These are phyloP conservation scores for Emys orbicularis DNA, from an alignment of 2,797 vertebrate species.

Conservation along the genomic window DNA sequence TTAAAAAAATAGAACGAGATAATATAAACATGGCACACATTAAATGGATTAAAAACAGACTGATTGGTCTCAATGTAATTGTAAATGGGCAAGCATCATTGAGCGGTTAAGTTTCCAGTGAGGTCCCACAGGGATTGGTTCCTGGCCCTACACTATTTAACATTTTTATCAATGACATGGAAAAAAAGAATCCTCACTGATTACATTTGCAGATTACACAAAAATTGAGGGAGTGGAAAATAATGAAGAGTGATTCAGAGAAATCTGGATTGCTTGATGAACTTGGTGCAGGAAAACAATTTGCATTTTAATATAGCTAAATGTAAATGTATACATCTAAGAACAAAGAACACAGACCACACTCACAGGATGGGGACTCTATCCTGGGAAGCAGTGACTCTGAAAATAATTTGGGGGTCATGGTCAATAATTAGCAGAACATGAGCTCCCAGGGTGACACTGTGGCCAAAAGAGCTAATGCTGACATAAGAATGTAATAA, in stretches of 20 bases:
- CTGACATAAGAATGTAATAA: neutral
- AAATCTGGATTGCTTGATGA: neutral
- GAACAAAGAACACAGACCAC: neutral
- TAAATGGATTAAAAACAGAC: neutral
- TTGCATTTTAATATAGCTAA: neutral
- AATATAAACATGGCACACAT: neutral
- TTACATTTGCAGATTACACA: neutral
- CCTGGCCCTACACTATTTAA: neutral
- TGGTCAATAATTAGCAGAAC: too few species aligned
- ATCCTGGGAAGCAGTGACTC: neutral
- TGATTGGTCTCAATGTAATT: neutral
- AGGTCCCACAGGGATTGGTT: neutral
- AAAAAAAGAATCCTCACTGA: neutral
- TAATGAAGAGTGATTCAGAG: neutral
- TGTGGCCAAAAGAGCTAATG: neutral
- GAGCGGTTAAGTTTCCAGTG: neutral
- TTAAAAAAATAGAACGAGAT: neutral
- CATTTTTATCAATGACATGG: neutral
- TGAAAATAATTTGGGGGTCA: neutral
- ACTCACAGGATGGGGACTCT: too few species aligned
- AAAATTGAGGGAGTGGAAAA: neutral
- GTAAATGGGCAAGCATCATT: neutral
- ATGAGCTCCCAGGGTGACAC: neutral
- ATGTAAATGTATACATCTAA: neutral
- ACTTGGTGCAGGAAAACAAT: neutral